Evolutionary conservation across 2,113 vertebrate species (phyloP), one percentile per base, ranked within the genome.

Genomic region (Anthoscopus minutus): DNA sequence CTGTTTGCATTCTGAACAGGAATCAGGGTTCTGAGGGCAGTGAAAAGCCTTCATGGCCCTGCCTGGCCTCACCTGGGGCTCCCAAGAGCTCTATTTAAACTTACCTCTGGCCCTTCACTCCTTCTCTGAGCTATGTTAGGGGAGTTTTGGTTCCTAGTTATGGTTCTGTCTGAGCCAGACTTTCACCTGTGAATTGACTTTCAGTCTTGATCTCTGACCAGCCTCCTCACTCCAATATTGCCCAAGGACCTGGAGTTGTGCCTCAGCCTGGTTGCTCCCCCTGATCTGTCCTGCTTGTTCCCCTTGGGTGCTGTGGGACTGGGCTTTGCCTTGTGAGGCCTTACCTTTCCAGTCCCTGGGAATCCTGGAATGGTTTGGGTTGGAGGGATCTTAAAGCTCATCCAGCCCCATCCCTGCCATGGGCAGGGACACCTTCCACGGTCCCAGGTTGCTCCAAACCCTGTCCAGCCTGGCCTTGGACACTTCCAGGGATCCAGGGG

Each of bases 391-490:
- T 61, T 10, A 47, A 53, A 89, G 17, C 21, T 0, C 38, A 40
- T n/a, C 30, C 3, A 3, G 2, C 53, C 0, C 47, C 17, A 25
- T 4, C 7, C 14, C 20, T 54, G 28, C 38, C 47, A 9, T 19
- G 47, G 5, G 2, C 42, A 80, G 44, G 13, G 45, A 81, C 54
- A 40, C 30, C 30, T 61, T 0, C 24, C 78, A 53, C 30, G 2
- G 0, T 13, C 42, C 50, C 76, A 80, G 53, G 24, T 0, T 45
- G 61, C 37, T 88, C 77, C 67, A 11, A 58, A 6, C 42, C 33
- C 37, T 0, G 0, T 23, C 50, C 45, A 66, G 0, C 33, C 60
- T 58, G 33, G 53, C 53, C 69, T 53, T 74, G 61, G n/a, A 0
- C 53, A 35, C 61, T 76, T 0, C 28, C 78, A 89, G 38, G 33